phyloP scores from a whole-genome alignment of 2,797 vertebrate genomes.

The Acanthopagrus latus region DNA sequence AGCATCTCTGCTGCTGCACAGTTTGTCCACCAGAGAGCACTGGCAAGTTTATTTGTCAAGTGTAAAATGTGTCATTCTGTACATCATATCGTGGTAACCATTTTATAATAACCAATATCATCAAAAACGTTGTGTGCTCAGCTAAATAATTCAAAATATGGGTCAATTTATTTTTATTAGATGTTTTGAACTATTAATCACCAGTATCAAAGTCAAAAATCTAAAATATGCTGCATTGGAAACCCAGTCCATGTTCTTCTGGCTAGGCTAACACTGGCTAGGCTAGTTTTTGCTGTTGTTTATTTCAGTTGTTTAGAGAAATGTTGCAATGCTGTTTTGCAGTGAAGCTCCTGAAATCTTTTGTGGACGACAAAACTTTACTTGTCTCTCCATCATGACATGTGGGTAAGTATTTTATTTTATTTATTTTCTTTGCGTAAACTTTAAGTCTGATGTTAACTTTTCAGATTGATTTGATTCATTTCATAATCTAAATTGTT shows the following conservation, averaged over 20 bases:
- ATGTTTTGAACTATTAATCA: background rate
- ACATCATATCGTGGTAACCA: background rate
- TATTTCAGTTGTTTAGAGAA: too few relatives aligned
- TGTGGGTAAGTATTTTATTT: too few relatives aligned
- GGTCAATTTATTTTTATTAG: background rate
- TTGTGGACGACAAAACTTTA: too few relatives aligned
- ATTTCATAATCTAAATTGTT: too few relatives aligned
- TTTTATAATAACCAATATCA: background rate
- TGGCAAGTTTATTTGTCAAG: background rate
- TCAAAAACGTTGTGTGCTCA: background rate
- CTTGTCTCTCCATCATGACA: too few relatives aligned
- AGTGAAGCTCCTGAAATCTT: too few relatives aligned
- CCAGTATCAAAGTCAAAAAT: background rate
- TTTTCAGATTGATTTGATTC: background rate
- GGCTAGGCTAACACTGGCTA: too few relatives aligned
- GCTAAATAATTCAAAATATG: too few relatives aligned
- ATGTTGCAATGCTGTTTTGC: too few relatives aligned
- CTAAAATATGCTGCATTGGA: background rate
- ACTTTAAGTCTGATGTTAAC: background rate
- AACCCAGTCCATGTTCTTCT: background rate
- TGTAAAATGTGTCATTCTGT: background rate
- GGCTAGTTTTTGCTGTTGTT: too few relatives aligned
- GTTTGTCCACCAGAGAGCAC: constrained; percentile 36
- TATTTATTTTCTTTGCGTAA: too few relatives aligned
- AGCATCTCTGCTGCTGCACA: background rate